Evolutionary conservation across 2,113 vertebrate genomes (phyloP), one percentile per base, ranked within the genome.

Genomic region (Glareola pratincola): DNA sequence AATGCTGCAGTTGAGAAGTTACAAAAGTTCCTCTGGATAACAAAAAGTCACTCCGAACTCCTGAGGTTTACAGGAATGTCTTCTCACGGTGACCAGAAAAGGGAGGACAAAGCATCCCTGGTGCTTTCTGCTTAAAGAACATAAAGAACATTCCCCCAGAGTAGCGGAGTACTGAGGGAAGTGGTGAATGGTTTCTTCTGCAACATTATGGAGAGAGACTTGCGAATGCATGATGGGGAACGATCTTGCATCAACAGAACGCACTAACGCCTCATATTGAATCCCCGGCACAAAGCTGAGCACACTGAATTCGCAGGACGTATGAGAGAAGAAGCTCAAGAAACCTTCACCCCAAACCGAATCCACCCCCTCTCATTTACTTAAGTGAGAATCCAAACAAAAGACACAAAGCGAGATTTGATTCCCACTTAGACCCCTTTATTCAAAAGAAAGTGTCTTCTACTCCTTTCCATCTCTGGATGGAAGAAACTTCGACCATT

Each of bases 141-240:
- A 27, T 14, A 39, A 64, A 63, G 84, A 22, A 5, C 27, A 30
- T 1, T 43, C 21, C 20, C 51, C 34, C 30, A 14, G 9, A 29
- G 8, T 10, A 26, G 39, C 2, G 3, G 57, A 51, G 23, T 3
- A n/a, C 51, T 54, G 74, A 34, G 56, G 68, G 45, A 36, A 20
- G 15, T 2, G 19, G 51, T 62, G 47, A 5, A 3, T 3, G 23
- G 36, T 17, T 85, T 66, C 57, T 32, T 56, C 50, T 68, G 74
- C 26, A 54, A 24, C 1, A 1, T 37, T 47, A 50, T 6, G 4
- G 48, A 54, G 56, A 17, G 10, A 59, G 32, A 66, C 7, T 30
- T 1, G 0, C 10, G 10, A 79, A 54, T 22, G 14, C 1, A 3
- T 6, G 6, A 12, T 0, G 7, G 21, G 39, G 59, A 85, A 53